Conservation (phyloP, 1,140 invertebrate species). For the Gryllus bimaculatus region DNA sequence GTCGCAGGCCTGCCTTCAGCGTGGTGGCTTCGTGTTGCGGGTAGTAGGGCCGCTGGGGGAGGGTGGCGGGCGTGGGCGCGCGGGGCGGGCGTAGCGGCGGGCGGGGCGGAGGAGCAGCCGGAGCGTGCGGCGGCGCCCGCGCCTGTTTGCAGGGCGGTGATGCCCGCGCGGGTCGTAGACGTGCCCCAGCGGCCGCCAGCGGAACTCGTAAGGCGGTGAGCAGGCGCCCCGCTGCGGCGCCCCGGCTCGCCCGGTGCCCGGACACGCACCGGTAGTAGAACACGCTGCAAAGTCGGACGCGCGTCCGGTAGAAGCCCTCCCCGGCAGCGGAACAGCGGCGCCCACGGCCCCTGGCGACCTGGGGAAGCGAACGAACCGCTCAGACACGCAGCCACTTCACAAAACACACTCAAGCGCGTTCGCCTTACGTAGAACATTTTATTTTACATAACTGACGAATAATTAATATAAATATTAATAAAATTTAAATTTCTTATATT, state of each 20-base stretch:
- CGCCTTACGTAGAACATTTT: too few relatives aligned
- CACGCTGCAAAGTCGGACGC: constrained; percentile 41
- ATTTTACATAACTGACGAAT: too few relatives aligned
- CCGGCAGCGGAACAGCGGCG: constrained; percentile 35
- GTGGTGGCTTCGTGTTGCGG: constrained; percentile 23
- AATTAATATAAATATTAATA: too few relatives aligned
- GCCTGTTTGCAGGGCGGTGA: constrained; percentile 56
- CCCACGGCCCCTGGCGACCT: not conserved
- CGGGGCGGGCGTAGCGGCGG: constrained; percentile 11
- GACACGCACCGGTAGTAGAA: constrained; percentile 51
- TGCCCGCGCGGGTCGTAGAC: constrained; percentile 54
- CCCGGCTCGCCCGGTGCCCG: too few relatives aligned
- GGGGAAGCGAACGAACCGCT: not conserved
- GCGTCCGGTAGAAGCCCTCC: constrained; percentile 46
- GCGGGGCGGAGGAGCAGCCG: constrained; percentile 37
- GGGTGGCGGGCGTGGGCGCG: not conserved
- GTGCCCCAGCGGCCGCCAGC: constrained; percentile 60
- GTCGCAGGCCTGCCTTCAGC: not conserved
- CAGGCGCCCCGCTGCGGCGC: not conserved
- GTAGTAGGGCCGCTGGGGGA: constrained; percentile 28
- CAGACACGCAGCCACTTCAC: too few relatives aligned
- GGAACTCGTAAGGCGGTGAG: constrained; percentile 46
- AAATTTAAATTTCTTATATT: too few relatives aligned
- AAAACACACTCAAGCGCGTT: too few relatives aligned
- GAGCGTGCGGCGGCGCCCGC: constrained; percentile 47